A percentile compares a stretch with the other conserved stretches of the same genome.
Conservation (phyloP, 2,113 vertebrate genomes). For the Xiphophorus hellerii region DNA sequence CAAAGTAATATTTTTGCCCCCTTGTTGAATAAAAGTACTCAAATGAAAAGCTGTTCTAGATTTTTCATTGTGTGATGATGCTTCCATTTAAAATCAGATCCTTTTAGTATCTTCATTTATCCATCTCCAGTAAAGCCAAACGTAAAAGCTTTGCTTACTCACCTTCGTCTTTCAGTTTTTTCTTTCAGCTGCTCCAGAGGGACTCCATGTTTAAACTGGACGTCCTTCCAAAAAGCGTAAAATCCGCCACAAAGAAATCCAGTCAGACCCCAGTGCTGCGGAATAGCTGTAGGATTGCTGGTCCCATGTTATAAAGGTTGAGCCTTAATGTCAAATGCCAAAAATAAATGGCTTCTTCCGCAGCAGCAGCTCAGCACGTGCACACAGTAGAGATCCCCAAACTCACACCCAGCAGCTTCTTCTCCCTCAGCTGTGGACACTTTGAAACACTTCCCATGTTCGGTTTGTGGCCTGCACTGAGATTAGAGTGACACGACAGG, state of each 20-base stretch:
- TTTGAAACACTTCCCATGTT: neutral
- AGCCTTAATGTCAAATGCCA: constrained; percentile 78
- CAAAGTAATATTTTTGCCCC: neutral
- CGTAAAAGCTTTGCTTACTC: constrained; percentile 24
- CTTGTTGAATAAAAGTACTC: neutral
- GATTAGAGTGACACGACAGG: constrained; percentile 44
- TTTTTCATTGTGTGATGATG: neutral
- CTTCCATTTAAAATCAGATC: neutral
- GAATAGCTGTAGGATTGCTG: constrained; percentile 15
- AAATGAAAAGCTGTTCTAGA: neutral
- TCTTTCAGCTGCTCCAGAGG: neutral
- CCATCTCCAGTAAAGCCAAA: neutral
- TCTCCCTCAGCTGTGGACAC: neutral
- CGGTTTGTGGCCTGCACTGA: neutral
- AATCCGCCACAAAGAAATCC: constrained; percentile 1
- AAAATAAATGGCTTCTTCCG: constrained; percentile 79
- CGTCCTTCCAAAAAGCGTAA: neutral
- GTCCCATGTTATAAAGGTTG: constrained; percentile 46
- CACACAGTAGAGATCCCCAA: neutral
- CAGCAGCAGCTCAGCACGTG: constrained; percentile 5
- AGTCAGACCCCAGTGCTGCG: neutral
- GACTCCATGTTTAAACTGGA: constrained; percentile 15
- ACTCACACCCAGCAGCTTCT: constrained; percentile 23
- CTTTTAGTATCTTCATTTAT: neutral
- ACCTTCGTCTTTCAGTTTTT: constrained; percentile 51